Conservation (phyloP, 2,113 vertebrate species). For the Grantiella picta region DNA sequence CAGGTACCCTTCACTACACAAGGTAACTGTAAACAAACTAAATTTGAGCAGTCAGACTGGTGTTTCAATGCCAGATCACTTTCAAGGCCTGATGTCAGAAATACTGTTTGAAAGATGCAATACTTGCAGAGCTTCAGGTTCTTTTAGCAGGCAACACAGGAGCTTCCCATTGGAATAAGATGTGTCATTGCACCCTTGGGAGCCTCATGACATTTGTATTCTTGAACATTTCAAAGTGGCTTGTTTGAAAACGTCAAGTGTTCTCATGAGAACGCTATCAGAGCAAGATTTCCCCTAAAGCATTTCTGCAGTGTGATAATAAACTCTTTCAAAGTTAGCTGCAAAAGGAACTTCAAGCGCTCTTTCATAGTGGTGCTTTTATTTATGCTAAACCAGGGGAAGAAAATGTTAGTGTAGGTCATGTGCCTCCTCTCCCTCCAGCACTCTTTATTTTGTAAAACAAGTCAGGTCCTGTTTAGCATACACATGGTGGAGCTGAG, state of each 20-base stretch:
- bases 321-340: conserved; percentile 22
- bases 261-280: background rate
- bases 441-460: conserved; percentile 20
- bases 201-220: background rate
- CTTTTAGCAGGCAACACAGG: background rate
- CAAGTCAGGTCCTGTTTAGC: conserved; percentile 23
- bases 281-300: background rate
- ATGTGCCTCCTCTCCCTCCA: background rate
- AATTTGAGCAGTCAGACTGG: background rate
- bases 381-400: background rate
- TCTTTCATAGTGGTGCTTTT: conserved; percentile 15
- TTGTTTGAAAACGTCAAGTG: background rate
- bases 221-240: background rate
- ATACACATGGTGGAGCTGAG: background rate
- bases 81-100: background rate
- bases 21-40: background rate
- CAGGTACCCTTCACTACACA: background rate
- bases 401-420: conserved; percentile 3
- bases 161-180: background rate
- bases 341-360: conserved; percentile 10
- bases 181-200: background rate
- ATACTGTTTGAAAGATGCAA: background rate
- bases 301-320: conserved; percentile 1
- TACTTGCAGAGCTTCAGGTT: background rate
- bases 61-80: background rate